Evolutionary conservation across 2,113 vertebrate genomes (phyloP).

Genomic region (Macquaria ambigua): DNA sequence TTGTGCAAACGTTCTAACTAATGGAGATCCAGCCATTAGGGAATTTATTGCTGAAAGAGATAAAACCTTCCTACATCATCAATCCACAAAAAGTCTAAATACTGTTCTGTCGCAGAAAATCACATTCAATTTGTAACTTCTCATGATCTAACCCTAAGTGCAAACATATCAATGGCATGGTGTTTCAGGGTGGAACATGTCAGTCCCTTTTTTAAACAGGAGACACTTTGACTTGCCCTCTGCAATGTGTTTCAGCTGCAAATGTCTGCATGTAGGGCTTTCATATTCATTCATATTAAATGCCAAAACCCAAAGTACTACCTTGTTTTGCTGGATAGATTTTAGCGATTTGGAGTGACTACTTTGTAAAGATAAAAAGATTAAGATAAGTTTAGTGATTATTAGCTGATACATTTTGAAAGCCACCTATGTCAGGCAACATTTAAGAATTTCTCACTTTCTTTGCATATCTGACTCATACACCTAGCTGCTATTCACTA

Average conservation of each 20-base stretch:
- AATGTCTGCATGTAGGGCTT: neutral
- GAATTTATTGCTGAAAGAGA: neutral
- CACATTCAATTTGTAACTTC: neutral
- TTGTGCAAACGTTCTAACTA: neutral
- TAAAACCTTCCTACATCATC: neutral
- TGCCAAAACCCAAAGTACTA: neutral
- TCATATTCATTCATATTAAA: neutral
- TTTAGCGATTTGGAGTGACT: neutral
- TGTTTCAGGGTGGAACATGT: neutral
- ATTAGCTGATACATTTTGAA: neutral
- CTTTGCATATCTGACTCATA: neutral
- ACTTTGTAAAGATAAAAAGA: neutral
- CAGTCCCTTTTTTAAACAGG: neutral
- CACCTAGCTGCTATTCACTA: neutral
- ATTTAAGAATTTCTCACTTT: neutral
- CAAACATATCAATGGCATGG: neutral
- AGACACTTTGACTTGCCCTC: neutral
- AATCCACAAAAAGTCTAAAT: neutral
- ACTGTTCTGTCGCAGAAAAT: neutral
- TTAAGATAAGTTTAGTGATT: neutral
- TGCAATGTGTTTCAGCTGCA: neutral
- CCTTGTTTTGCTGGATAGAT: neutral
- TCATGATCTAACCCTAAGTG: neutral
- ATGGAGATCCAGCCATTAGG: too few species aligned
- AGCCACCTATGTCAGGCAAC: neutral